Evolutionary conservation across 1,140 invertebrate species (phyloP).

Genomic region (Aphelinus atriplicis): DNA sequence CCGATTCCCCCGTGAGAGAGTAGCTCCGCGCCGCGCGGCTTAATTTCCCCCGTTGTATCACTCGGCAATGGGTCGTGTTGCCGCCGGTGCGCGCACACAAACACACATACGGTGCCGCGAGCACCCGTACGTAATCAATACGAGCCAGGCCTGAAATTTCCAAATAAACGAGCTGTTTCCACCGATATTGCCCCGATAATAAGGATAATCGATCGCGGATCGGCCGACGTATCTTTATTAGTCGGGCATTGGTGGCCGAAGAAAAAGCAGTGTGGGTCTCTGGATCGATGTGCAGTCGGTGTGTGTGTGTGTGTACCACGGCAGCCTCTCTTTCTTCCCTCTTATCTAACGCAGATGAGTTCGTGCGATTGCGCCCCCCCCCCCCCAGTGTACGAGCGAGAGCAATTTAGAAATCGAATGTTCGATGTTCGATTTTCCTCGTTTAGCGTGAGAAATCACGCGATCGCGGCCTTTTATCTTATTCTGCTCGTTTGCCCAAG

Average conservation of each 20-base stretch:
- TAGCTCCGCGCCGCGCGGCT: not conserved
- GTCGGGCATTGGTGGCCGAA: not conserved
- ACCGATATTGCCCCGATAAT: not conserved
- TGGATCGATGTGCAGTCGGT: too few relatives aligned
- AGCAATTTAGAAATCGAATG: not conserved
- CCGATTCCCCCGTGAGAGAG: not conserved
- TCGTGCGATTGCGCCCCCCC: not conserved
- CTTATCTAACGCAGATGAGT: not conserved
- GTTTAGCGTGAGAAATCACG: conserved; percentile 27
- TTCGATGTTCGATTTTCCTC: not conserved
- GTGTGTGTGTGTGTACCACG: too few relatives aligned
- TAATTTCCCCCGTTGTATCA: too few relatives aligned
- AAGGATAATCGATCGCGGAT: conserved; percentile 12
- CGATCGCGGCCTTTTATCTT: too few relatives aligned
- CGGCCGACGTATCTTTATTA: conserved; percentile 2
- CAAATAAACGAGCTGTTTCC: not conserved
- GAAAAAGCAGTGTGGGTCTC: not conserved
- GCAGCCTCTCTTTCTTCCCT: not conserved
- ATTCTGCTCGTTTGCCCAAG: too few relatives aligned
- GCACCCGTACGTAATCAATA: too few relatives aligned
- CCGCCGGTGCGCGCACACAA: too few relatives aligned
- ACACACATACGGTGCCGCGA: too few relatives aligned
- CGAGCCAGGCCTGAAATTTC: not conserved
- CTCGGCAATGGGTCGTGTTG: too few relatives aligned
- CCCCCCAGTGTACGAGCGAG: too few relatives aligned